Evolutionary conservation across 1,140 invertebrate species (phyloP), one percentile per base, ranked within the genome.

Genomic region (Penaeus vannamei): DNA sequence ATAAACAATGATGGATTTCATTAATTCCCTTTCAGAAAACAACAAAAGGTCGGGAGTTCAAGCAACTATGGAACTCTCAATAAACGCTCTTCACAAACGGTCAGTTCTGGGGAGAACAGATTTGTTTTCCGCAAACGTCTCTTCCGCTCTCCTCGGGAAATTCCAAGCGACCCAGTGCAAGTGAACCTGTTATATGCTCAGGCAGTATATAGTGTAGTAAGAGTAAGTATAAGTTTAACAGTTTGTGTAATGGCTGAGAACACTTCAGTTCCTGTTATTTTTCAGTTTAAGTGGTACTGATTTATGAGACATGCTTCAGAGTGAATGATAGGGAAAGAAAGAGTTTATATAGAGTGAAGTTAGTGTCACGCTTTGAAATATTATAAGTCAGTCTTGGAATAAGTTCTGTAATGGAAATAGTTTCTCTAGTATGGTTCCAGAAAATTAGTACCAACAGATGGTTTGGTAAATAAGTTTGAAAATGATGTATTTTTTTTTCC

Each of bases 81-180:
- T 46, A 90, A 90, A 77, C 61, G 83, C 20, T 46, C 87, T 19
- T 64, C 82, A 23, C 61, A 94, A 94, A 76, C 82, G 94, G 94
- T 96, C 8, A 96, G 96, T 12, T 96, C 96, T 86, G 97, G 97
- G 1, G 98, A 98, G 93, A 98, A 98, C 93, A 94, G 96, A 86
- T 98, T 99, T 93, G 96, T 98, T 86, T 98, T 99, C 93, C 97
- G 98, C 92, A 96, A 97, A 87, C 94, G 98, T 79, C 93, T 99
- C 10, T 99, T 98, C 93, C 95, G 96, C 87, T 96, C 96, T 91
- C 96, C 96, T 4, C 94, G 97, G 59, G 97, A 98, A 93, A 94
- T 99, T 86, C 98, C 97, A n/a, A 97, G 98, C 93, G 98, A 99
- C 94, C 97, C 97, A 0, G 97, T 99, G 0, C 98, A 99, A 94